Evolutionary conservation across 2,113 vertebrate species (phyloP), one percentile per base, ranked within the genome.

Genomic region (Prunella himalayana): DNA sequence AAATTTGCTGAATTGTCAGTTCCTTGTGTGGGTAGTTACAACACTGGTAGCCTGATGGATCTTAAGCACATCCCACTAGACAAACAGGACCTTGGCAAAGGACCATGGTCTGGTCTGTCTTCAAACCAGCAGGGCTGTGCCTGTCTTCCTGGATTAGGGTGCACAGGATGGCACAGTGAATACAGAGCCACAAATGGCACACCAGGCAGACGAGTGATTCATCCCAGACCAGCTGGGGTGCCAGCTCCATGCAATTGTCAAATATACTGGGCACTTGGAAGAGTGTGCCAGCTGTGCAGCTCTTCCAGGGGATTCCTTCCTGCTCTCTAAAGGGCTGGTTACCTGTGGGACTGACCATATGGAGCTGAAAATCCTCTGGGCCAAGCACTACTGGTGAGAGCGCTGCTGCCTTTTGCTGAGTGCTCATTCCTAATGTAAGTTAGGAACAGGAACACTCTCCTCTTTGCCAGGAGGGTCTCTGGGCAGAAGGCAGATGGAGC

Each of bases 121-220:
- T 64, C 59, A 49, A 22, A 15, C 37, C 51, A n/a, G 5, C 3
- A 5, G 37, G 41, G 37, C 65, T 56, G 19, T 68, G 19, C 37
- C 47, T 85, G 27, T 45, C 23, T 64, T 50, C 50, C 79, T 66
- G 10, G 13, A 15, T 30, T 47, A 50, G 31, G 9, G 19, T 65
- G 21, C 27, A 28, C 30, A 56, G 30, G 27, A 21, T 47, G 64
- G n/a, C 41, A 44, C 12, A 57, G 17, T 0, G 0, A 31, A 14
- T 25, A 9, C 1, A 20, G 42, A 64, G 35, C 28, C 5, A 2
- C 28, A 39, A 84, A 33, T 8, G 27, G 39, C 27, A 13, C 39
- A 45, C 50, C 10, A 10, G n/a, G 21, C 30, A 54, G 33, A 31
- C 1, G 2, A 6, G 31, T 56, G 47, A 8, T 61, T 70, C 30